These are phyloP conservation scores for Chymomyza costata DNA, from an alignment of 1,140 invertebrate species.

Conservation along the genomic window DNA sequence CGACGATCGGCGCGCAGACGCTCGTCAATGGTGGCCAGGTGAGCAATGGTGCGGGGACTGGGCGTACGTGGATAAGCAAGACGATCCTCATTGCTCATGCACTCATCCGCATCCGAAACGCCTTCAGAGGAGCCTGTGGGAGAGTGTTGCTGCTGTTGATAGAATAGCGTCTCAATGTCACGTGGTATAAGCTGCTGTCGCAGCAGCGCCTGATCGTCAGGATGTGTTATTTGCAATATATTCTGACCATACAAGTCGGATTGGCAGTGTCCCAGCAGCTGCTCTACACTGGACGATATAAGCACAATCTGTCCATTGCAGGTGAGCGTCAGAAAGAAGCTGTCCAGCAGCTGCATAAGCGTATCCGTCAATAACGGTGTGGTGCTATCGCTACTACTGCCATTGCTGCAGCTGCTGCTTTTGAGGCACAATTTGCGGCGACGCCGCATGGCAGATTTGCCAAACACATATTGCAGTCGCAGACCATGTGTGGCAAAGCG, in stretches of 20 bases:
- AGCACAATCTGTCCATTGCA: slow-evolving; percentile 90
- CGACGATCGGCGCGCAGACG: slow-evolving; percentile 67
- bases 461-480: slow-evolving; percentile 73
- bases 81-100: too few species aligned
- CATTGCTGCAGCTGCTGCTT: not conserved
- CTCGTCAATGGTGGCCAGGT: slow-evolving; percentile 62
- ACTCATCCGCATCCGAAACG: slow-evolving; percentile 46
- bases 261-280: slow-evolving; percentile 89
- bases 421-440: slow-evolving; percentile 35
- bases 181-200: slow-evolving; percentile 80
- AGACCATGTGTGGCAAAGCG: slow-evolving; percentile 87
- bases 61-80: slow-evolving; percentile 36
- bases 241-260: slow-evolving; percentile 90
- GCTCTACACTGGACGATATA: slow-evolving; percentile 88
- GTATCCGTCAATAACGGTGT: slow-evolving; percentile 61
- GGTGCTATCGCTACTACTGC: not conserved
- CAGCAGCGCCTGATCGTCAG: slow-evolving; percentile 84
- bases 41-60: slow-evolving; percentile 64
- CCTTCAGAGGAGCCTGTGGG: slow-evolving; percentile 22
- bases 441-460: slow-evolving; percentile 48
- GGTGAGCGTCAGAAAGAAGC: slow-evolving; percentile 87
- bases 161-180: slow-evolving; percentile 73
- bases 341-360: slow-evolving; percentile 77
- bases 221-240: slow-evolving; percentile 85
- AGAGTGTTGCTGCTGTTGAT: slow-evolving; percentile 46